phyloP scores from a whole-genome alignment of 2,113 vertebrate genomes.

The Vidua macroura region DNA sequence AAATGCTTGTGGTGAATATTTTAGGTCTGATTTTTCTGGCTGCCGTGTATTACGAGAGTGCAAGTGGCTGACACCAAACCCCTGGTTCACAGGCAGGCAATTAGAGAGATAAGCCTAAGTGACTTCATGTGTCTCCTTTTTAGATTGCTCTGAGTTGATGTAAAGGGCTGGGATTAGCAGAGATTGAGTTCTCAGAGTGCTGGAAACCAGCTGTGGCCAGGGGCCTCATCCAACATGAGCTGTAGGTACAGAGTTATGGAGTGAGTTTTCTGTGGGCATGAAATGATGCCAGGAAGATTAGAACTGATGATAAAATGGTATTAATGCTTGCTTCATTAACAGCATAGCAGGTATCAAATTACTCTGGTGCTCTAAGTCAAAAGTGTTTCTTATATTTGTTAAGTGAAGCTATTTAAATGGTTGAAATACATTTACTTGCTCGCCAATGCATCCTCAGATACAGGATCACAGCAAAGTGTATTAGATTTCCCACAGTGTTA shows the following conservation, averaged over 20 bases:
- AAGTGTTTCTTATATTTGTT: not conserved
- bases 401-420: not conserved
- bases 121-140: slow-evolving; percentile 20
- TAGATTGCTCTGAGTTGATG: not conserved
- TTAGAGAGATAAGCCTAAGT: slow-evolving; percentile 33
- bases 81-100: not conserved
- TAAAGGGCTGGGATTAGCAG: slow-evolving; percentile 21
- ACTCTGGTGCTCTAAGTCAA: not conserved
- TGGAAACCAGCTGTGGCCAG: not conserved
- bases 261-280: not conserved
- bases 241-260: not conserved
- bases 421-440: not conserved
- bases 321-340: not conserved
- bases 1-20: not conserved
- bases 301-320: not conserved
- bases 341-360: not conserved
- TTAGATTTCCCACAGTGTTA: not conserved
- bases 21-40: not conserved
- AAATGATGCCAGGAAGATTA: slow-evolving; percentile 15
- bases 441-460: not conserved
- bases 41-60: not conserved
- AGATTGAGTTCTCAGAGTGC: not conserved
- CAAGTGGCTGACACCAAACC: not conserved
- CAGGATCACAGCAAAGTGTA: not conserved
- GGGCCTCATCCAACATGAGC: not conserved